Evolutionary conservation across 2,113 vertebrate species (phyloP), one percentile per base, ranked within the genome.

Genomic region (Alectura lathami): DNA sequence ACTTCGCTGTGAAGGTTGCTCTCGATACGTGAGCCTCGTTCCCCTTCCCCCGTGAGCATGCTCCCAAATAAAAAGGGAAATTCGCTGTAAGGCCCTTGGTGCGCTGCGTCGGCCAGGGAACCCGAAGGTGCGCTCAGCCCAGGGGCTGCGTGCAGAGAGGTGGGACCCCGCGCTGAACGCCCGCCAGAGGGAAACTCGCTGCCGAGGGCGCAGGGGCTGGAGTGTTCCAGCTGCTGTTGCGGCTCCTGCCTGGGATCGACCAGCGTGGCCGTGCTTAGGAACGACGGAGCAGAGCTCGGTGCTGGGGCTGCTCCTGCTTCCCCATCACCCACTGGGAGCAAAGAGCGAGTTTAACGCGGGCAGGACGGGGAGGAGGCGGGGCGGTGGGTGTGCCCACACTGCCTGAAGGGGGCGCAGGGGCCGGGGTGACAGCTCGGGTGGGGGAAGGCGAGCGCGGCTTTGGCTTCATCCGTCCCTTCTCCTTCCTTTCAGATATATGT

Each of bases 401-500:
- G 0, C 8, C 1, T 11, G n/a, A 16, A 32, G 22, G 9, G 57
- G 69, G 68, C 26, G 23, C 13, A 6, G 66, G 20, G 79, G 5
- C 7, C 4, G 13, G 27, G 54, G 56, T 11, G 1, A 5, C 2
- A 24, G 23, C 24, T 16, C 11, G 3, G 48, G 75, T 0, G 3
- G 21, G 73, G 21, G 30, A 42, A 17, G 27, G 47, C 50, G 75
- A 43, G 29, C 5, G 4, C n/a, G n/a, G n/a, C n/a, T n/a, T n/a
- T 48, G 64, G 45, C 79, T 47, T 96, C 90, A 90, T 53, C 3
- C 0, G 3, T 54, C 22, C 91, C 75, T n/a, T 48, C 21, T 85
- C 93, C 87, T 97, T 67, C 92, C 80, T 97, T 98, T 63, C 98
- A 99, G 99, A 99, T 99, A 98, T 99, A 99, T 99, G 99, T 99